Conservation (phyloP, 2,888 invertebrate genomes). For the Exocentrus adspersus region DNA sequence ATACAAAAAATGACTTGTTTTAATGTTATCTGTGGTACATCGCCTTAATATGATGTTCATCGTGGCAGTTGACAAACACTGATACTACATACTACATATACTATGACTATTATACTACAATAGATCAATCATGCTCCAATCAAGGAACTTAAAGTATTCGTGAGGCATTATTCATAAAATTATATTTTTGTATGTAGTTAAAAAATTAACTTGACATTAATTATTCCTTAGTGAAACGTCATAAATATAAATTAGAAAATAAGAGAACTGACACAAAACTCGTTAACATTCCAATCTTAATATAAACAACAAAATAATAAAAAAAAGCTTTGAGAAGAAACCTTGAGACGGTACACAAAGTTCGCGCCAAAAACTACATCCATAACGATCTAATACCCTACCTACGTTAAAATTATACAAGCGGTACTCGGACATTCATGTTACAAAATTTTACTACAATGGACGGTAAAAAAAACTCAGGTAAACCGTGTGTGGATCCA, state of each 20-base stretch:
- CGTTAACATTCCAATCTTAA: slow-evolving; percentile 37
- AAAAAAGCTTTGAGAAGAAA: slow-evolving; percentile 20
- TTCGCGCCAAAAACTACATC: slow-evolving; percentile 29
- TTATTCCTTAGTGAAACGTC: slow-evolving; percentile 22
- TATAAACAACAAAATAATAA: slow-evolving; percentile 38
- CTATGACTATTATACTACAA: no score
- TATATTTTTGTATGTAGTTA: no score
- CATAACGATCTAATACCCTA: slow-evolving; percentile 22
- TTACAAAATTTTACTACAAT: slow-evolving; percentile 32
- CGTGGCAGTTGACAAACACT: no score
- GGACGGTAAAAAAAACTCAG: slow-evolving; percentile 33
- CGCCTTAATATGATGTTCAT: no score
- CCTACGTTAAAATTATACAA: slow-evolving; percentile 16
- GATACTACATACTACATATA: no score
- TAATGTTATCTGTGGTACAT: no score
- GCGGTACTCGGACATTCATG: slow-evolving; percentile 26
- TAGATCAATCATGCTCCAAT: no score
- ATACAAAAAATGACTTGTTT: no score
- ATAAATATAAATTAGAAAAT: slow-evolving; percentile 25
- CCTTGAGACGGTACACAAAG: slow-evolving; percentile 31
- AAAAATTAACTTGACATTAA: slow-evolving; percentile 5
- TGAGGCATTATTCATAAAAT: no score
- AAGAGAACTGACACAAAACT: slow-evolving; percentile 24
- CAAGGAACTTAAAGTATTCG: no score
- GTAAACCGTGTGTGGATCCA: slow-evolving; percentile 34